Evolutionary conservation across 2,113 vertebrate species (phyloP).

Genomic region (Hyaena hyaena): DNA sequence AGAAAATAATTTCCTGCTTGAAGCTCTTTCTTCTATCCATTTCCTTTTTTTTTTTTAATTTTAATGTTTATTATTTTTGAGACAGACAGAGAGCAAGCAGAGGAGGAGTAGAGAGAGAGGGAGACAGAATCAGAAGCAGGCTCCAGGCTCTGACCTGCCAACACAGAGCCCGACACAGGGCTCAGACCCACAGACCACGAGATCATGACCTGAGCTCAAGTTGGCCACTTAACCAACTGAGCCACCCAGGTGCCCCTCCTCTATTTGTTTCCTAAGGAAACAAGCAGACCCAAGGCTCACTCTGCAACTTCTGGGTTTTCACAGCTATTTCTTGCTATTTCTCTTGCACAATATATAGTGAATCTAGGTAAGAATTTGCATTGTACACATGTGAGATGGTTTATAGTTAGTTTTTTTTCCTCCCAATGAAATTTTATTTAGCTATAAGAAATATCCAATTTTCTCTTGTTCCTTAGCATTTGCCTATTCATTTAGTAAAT

Average conservation of each 20-base stretch:
- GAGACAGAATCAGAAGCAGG: no score
- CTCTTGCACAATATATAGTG: background rate
- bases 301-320: background rate
- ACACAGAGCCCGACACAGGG: no score
- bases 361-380: background rate
- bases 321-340: background rate
- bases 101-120: no score
- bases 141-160: no score
- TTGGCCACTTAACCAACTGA: no score
- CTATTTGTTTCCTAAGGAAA: background rate
- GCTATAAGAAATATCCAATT: background rate
- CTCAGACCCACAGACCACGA: no score
- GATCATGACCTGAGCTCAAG: no score
- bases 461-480: background rate
- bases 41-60: background rate
- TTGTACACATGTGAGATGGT: background rate
- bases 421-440: background rate
- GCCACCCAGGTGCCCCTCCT: no score
- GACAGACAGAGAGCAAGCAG: no score
- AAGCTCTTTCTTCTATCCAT: background rate
- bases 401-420: background rate
- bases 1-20: slow-evolving; percentile 17
- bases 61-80: no score
- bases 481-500: slow-evolving; percentile 19
- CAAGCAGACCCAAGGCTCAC: background rate